These are phyloP conservation scores for Avahi laniger DNA, from an alignment of 2,797 vertebrate species.

Conservation along the genomic window DNA sequence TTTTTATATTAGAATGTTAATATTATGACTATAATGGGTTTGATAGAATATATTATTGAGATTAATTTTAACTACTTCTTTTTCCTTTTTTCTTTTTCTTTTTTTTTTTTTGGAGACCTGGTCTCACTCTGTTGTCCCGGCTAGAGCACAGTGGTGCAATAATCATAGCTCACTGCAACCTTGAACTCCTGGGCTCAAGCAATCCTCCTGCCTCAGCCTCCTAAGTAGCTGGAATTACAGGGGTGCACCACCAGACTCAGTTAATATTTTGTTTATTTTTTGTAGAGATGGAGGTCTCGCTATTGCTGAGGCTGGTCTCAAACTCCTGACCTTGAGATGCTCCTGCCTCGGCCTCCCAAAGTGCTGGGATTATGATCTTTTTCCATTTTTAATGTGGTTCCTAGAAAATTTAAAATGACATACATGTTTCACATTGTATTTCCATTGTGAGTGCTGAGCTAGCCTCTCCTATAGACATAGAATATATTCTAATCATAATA, in stretches of 20 bases:
- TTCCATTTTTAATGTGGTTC: background rate
- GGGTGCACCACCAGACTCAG: too few relatives aligned
- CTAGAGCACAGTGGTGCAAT: too few relatives aligned
- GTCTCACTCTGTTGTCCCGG: too few relatives aligned
- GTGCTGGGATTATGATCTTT: background rate
- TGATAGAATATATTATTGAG: background rate
- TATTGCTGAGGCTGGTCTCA: too few relatives aligned
- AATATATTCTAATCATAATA: background rate
- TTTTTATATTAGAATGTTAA: slow-evolving; percentile 14
- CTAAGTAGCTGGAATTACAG: too few relatives aligned
- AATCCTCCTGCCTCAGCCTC: too few relatives aligned
- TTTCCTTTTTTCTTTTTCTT: background rate
- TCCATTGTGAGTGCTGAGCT: background rate
- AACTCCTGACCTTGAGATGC: background rate
- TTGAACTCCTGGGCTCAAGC: too few relatives aligned
- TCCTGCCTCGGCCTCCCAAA: background rate
- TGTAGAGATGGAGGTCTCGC: too few relatives aligned
- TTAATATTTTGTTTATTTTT: too few relatives aligned
- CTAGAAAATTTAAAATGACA: background rate
- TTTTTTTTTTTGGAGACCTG: too few relatives aligned
- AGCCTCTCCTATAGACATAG: background rate
- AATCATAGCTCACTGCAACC: too few relatives aligned
- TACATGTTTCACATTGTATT: background rate
- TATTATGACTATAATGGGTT: background rate
- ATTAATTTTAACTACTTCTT: background rate